Conservation (phyloP, 1,140 invertebrate genomes). For the Acromyrmex echinatior region DNA sequence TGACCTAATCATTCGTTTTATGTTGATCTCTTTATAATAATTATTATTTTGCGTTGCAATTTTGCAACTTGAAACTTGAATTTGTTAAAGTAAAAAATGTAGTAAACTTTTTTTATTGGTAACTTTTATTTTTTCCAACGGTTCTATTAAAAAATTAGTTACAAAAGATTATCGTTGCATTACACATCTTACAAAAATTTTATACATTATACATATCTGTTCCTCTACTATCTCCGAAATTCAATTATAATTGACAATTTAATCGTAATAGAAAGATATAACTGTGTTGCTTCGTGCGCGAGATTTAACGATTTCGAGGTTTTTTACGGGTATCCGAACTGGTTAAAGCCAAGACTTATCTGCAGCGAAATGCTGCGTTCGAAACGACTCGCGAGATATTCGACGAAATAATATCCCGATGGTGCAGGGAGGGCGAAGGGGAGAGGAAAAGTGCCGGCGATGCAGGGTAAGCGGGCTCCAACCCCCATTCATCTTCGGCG, state of each 20-base stretch:
- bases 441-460: constrained; percentile 41
- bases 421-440: neutral
- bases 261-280: constrained; percentile 32
- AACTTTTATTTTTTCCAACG: neutral
- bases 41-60: no score
- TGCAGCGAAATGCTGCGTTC: constrained; percentile 21
- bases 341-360: constrained; percentile 52
- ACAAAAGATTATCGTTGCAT: neutral
- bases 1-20: no score
- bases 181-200: neutral
- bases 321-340: constrained; percentile 39
- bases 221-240: neutral
- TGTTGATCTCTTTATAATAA: no score
- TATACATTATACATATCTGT: neutral
- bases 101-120: neutral
- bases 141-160: neutral
- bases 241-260: constrained; percentile 14
- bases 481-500: constrained; percentile 61
- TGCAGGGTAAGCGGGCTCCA: constrained; percentile 55
- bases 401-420: constrained; percentile 45
- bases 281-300: neutral
- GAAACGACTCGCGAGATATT: constrained; percentile 55
- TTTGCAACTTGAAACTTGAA: no score
- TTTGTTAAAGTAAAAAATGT: neutral
- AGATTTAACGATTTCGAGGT: constrained; percentile 20